phyloP scores from a whole-genome alignment of 2,888 invertebrate species.

The Sphaerophoria taeniata region DNA sequence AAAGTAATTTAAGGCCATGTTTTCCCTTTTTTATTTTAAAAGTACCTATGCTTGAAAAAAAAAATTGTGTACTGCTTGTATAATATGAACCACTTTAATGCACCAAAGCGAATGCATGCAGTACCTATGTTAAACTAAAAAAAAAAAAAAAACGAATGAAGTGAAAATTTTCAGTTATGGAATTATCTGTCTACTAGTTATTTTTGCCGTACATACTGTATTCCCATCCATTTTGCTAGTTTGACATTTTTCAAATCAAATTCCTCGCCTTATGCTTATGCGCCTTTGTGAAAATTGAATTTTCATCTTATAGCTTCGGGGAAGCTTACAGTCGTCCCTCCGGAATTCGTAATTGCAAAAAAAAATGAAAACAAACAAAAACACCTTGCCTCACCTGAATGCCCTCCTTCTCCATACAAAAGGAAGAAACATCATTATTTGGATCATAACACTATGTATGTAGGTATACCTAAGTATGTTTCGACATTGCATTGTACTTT shows the following conservation, averaged over 20 bases:
- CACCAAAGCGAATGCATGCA: no score
- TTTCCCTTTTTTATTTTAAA: no score
- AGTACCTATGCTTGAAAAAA: no score
- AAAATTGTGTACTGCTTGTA: no score
- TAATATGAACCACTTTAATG: no score
- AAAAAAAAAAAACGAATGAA: no score
- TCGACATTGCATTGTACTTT: conserved; percentile 27
- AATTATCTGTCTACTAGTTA: neutral
- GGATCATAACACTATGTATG: conserved; percentile 24
- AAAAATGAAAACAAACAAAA: neutral
- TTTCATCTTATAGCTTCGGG: conserved; percentile 13
- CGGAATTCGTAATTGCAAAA: conserved; percentile 24
- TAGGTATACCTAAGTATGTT: neutral
- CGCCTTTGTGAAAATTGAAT: conserved; percentile 27
- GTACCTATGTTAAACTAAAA: no score
- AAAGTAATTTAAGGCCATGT: no score
- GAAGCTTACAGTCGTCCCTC: conserved; percentile 18
- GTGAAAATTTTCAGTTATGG: no score
- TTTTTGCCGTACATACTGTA: conserved; percentile 1
- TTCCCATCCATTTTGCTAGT: neutral
- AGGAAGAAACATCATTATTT: conserved; percentile 22
- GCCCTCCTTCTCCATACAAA: neutral
- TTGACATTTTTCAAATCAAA: conserved; percentile 20
- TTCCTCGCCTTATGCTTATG: conserved; percentile 23
- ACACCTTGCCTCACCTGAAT: neutral